Conservation (phyloP, 2,113 vertebrate species). For the Myiopsitta monachus region DNA sequence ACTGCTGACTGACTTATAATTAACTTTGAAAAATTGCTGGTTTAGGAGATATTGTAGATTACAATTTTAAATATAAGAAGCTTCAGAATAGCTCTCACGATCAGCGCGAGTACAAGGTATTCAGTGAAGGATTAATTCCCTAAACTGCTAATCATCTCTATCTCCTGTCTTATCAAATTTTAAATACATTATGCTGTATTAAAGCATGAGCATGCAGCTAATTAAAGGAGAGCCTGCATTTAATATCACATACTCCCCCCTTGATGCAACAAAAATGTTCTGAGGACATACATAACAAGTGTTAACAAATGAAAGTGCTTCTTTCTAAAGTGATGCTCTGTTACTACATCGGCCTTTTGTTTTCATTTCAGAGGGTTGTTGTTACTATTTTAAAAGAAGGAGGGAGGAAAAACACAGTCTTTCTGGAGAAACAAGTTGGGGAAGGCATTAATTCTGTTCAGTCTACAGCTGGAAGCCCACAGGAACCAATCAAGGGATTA, state of each 20-base stretch:
- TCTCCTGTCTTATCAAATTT: constrained; percentile 61
- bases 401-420: neutral
- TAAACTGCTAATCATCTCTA: constrained; percentile 44
- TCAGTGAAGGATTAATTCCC: constrained; percentile 51
- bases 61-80: constrained; percentile 47
- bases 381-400: neutral
- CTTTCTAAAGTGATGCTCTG: neutral
- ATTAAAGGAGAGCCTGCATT: constrained; percentile 47
- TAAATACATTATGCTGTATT: constrained; percentile 63
- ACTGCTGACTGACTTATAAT: constrained; percentile 63
- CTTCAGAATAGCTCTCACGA: constrained; percentile 40
- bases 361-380: neutral
- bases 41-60: constrained; percentile 48
- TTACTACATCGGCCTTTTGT: neutral
- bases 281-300: neutral
- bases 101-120: constrained; percentile 34
- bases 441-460: neutral
- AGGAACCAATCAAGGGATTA: neutral
- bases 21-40: constrained; percentile 64
- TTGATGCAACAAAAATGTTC: constrained; percentile 19
- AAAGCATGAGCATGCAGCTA: constrained; percentile 32
- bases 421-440: neutral
- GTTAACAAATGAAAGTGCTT: constrained; percentile 24
- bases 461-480: neutral
- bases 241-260: constrained; percentile 25